Base-by-base conservation (phyloP, 2,797 vertebrate species). In the Sebastes steindachneri region DNA sequence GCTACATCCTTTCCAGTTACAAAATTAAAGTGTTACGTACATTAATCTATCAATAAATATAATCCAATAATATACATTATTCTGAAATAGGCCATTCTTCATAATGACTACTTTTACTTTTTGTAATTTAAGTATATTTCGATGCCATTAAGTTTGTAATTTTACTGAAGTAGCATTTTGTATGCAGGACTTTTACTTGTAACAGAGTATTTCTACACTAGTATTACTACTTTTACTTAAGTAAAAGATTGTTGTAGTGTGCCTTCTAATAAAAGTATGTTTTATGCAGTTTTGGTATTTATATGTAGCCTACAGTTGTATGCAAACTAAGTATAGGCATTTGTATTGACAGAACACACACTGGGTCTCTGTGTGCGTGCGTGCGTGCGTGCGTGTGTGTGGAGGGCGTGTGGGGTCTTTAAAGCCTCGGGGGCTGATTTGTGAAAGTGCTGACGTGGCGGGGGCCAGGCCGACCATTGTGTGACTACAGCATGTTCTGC, bases 381-480 rank as follows among this genome's bases (percentile, higher is more conserved):
- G 23, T 33, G 58, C 33, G 28, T n/a, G 58, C 4, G 41, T 10
- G 45, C 2, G 1, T 51, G 15, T 10, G 54, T 25, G 10, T 12
- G 23, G 23, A 8, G 11, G 53, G 14, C 29, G 11, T 9, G 29
- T 25, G n/a, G 25, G 53, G 53, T 45, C 58, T 68, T 53, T 57
- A 68, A 76, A 60, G 37, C 51, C 74, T 11, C 45, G 3, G 80
- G 80, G 84, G 67, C 75, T 86, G 86, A 84, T 68, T 41, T 63
- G 68, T 80, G 45, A 89, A 86, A 84, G 70, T 83, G 91, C 93
- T 93, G 92, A 92, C 48, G 83, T 87, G 79, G 91, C 82, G 33
- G 68, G 66, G 70, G 5, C 33, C 53, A 7, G 41, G 67, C 25
- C 4, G 54, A 19, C 55, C 2, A 72, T 75, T 90, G 79, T 85